phyloP scores from a whole-genome alignment of 37 sponge, comb jelly and placozoan genomes.

The Chondrilla cf. caribensis region DNA sequence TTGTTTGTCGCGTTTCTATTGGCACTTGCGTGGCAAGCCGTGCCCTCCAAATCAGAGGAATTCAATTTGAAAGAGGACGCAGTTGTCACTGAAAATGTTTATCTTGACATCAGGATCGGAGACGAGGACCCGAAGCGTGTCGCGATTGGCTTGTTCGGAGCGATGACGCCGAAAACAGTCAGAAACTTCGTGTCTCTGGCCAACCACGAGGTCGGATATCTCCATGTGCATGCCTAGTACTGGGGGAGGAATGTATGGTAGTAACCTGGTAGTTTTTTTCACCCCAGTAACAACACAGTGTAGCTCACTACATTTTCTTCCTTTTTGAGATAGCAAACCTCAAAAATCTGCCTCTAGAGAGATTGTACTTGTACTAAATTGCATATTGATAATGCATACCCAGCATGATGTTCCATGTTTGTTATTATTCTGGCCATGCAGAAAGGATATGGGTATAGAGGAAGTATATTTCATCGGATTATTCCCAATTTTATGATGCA shows the following conservation, averaged over 20 bases:
- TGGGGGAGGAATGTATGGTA: no score
- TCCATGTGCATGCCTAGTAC: no score
- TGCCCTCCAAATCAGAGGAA: not conserved
- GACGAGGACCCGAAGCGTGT: slow-evolving; percentile 42
- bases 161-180: slow-evolving; percentile 78
- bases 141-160: slow-evolving; percentile 74
- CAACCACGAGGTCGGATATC: slow-evolving; percentile 67
- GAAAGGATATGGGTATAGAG: slow-evolving; percentile 66
- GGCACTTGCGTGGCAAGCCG: not conserved
- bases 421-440: no score
- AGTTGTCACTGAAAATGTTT: slow-evolving; percentile 74
- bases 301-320: no score
- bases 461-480: slow-evolving; percentile 55
- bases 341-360: no score
- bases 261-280: no score
- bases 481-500: slow-evolving; percentile 82
- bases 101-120: slow-evolving; percentile 62
- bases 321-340: no score
- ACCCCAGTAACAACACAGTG: no score
- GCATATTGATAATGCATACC: no score
- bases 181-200: slow-evolving; percentile 73
- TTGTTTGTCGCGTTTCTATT: no score
- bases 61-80: slow-evolving; percentile 27
- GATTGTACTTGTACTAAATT: no score
- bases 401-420: no score